Percentiles rank a stretch among this genome's conserved stretches.
phyloP scores from a whole-genome alignment of 2,888 invertebrate species.

The Lucinisca nassula region DNA sequence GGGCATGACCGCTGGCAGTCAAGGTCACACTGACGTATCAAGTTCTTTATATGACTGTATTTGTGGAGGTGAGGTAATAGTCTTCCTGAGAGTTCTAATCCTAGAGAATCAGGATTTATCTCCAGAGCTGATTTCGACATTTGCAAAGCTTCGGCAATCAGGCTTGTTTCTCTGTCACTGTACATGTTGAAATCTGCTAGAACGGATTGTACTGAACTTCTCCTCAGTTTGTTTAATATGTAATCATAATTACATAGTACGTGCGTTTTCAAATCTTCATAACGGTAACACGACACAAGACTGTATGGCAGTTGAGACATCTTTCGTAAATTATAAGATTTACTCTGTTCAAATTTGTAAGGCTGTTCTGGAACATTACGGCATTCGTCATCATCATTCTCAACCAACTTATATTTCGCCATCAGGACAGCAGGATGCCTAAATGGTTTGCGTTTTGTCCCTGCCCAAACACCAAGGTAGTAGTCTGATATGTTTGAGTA shows the following conservation, averaged over 20 bases:
- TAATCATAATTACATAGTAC: conserved; percentile 99
- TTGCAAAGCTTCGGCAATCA: conserved; percentile 97
- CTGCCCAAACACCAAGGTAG: conserved; percentile 84
- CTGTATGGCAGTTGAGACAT: conserved; percentile 84
- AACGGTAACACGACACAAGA: conserved; percentile 86
- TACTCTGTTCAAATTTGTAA: conserved; percentile 72
- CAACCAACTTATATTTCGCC: conserved; percentile 69
- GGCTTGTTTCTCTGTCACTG: conserved; percentile 92
- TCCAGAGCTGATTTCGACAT: conserved; percentile 97
- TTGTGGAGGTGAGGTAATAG: conserved; percentile 91
- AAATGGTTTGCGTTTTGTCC: conserved; percentile 81
- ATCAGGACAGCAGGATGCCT: conserved; percentile 71
- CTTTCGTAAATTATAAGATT: conserved; percentile 83
- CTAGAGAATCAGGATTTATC: conserved; percentile 97
- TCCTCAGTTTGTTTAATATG: conserved; percentile 97
- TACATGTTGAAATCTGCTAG: conserved; percentile 93
- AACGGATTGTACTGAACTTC: conserved; percentile 98
- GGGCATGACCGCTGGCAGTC: conserved; percentile 77
- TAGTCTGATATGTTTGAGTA: conserved; percentile 84
- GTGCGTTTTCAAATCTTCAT: conserved; percentile 95
- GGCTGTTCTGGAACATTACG: conserved; percentile 84
- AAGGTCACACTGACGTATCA: conserved; percentile 82
- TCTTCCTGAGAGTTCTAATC: conserved; percentile 96
- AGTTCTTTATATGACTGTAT: conserved; percentile 70
- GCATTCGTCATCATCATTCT: conserved; percentile 75